Conservation (phyloP, 2,888 invertebrate genomes). For the Mesorhabditis sp. region DNA sequence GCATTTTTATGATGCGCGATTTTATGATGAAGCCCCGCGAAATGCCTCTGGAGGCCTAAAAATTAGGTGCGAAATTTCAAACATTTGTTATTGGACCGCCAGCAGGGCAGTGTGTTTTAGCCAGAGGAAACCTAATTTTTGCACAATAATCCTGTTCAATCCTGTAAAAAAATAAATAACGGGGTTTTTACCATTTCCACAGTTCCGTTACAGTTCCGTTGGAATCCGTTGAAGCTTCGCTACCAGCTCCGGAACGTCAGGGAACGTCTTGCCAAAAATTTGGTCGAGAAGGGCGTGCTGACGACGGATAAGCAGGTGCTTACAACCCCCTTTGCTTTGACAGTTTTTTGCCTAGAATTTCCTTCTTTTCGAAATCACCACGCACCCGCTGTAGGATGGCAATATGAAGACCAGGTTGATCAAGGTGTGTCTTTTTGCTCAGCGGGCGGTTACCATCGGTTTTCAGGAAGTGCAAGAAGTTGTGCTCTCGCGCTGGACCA, state of each 20-base stretch:
- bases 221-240: constrained; percentile 96
- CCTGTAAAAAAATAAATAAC: too few relatives aligned
- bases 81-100: too few relatives aligned
- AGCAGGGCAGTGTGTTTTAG: too few relatives aligned
- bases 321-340: constrained; percentile 77
- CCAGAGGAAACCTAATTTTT: too few relatives aligned
- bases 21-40: too few relatives aligned
- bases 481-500: constrained; percentile 88
- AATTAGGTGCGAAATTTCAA: too few relatives aligned
- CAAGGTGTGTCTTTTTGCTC: constrained; percentile 64
- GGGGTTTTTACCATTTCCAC: too few relatives aligned
- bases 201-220: too few relatives aligned
- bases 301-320: constrained; percentile 33
- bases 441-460: constrained; percentile 63
- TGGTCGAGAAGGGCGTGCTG: constrained; percentile 78
- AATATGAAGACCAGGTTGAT: constrained; percentile 90
- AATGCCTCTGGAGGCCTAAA: too few relatives aligned
- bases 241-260: constrained; percentile 98
- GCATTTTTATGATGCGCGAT: too few relatives aligned
- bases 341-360: constrained; percentile 99
- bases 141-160: too few relatives aligned
- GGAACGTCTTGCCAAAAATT: constrained; percentile 95
- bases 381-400: constrained; percentile 94
- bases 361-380: constrained; percentile 98
- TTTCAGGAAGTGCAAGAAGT: constrained; percentile 75